These are phyloP conservation scores for Cryptosula pallasiana DNA, from an alignment of 2,888 invertebrate species.

Conservation along the genomic window DNA sequence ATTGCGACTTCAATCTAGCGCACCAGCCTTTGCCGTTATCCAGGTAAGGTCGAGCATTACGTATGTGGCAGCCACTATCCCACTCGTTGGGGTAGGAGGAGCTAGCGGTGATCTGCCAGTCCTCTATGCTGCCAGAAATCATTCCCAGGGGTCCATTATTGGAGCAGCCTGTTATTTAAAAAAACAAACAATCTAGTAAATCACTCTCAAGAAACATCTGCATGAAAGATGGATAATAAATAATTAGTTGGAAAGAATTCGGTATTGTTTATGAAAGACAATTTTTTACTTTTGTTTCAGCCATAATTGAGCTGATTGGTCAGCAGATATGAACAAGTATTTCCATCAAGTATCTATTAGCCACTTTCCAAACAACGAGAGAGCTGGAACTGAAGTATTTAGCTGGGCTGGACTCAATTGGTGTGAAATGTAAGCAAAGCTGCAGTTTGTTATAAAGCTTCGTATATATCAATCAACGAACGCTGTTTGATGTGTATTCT, in stretches of 20 bases:
- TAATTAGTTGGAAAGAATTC: background rate
- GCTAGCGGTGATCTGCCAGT: conserved; percentile 58
- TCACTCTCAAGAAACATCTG: background rate
- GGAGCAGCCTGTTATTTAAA: background rate
- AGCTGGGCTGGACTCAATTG: background rate
- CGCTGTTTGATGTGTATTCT: background rate
- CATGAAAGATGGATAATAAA: background rate
- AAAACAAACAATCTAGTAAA: background rate
- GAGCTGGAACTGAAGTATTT: too few species aligned
- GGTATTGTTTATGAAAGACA: background rate
- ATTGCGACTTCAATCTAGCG: conserved; percentile 54
- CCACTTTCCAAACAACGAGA: too few species aligned
- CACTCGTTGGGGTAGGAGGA: conserved; percentile 53
- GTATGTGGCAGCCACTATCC: conserved; percentile 54
- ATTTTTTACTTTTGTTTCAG: background rate
- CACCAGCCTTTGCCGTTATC: conserved; percentile 57
- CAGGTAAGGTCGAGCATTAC: conserved; percentile 55
- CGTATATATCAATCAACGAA: background rate
- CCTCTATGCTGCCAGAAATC: conserved; percentile 56
- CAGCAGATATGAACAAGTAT: background rate
- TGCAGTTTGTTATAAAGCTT: background rate
- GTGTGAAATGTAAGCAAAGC: background rate
- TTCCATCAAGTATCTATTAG: too few species aligned
- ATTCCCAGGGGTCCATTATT: conserved; percentile 53
- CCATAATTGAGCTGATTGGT: background rate